Base-by-base conservation (phyloP, 1,140 invertebrate genomes). In the Panagrolaimus sp. region DNA sequence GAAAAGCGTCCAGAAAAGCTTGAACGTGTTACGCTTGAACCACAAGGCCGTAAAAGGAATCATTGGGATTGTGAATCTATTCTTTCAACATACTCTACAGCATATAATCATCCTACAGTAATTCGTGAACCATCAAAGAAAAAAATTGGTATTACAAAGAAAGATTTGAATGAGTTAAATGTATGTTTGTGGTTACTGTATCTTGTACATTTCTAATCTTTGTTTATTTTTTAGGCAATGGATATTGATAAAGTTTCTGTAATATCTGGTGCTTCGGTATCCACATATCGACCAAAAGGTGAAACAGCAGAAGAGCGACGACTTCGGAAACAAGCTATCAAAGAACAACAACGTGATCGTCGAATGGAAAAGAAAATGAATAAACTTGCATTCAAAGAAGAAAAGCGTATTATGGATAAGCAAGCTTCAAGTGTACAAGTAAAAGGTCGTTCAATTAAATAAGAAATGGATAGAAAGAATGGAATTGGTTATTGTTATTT, bases 31-130 rank as follows among this genome's bases (percentile, higher is more conserved):
- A 38, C 63, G 9, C 71, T 76, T 14, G 70, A 67, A 14, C 70
- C 65, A 63, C 61, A 42, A 27, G 67, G 61, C 20, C 68, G 63
- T 5, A 82, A 83, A 68, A 63, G 67, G 45, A 66, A 70, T 83
- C 89, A 89, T 83, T 96, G 91, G 91, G 93, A 97, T 85, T 96
- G 93, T 84, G 90, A 96, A 85, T 91, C 90, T 68, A 91, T 96
- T 79, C 83, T 79, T 13, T 78, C 79, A 1, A 79, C 78, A 47
- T 76, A 83, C 63, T 71, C 78, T 3, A 74, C 72, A 61, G 27
- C 75, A 38, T 75, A 81, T 63, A 83, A 83, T 63, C 76, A 79
- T 72, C 76, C 78, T 5, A 70, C 71, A 9, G 31, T 93, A 5
- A 95, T 95, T 71, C 85, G 87, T 61, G 91, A 92, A 78, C 80